phyloP scores from a whole-genome alignment of 2,888 invertebrate species.

The Drymonia ruficornis region DNA sequence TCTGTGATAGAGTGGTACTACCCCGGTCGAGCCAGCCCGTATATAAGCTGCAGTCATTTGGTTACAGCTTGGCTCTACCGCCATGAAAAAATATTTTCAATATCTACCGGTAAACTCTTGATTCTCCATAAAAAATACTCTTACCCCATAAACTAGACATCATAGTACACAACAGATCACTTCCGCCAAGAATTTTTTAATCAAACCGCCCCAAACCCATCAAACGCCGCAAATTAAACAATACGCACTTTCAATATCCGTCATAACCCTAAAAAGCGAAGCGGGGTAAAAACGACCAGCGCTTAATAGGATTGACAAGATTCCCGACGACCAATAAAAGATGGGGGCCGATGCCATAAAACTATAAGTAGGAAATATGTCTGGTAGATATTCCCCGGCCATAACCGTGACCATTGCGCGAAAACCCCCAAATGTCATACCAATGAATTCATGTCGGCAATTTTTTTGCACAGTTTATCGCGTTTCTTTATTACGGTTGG shows the following conservation, averaged over 20 bases:
- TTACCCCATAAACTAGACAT: not conserved
- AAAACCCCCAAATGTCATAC: conserved; percentile 80
- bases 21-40: too few species aligned
- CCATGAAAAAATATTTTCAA: too few species aligned
- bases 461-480: conserved; percentile 82
- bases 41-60: too few species aligned
- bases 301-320: conserved; percentile 79
- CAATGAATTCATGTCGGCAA: conserved; percentile 82
- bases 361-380: conserved; percentile 81
- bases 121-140: not conserved
- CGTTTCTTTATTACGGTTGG: conserved; percentile 81
- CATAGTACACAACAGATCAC: not conserved
- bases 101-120: too few species aligned
- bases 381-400: conserved; percentile 55
- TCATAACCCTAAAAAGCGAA: conserved; percentile 53
- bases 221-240: conserved; percentile 58
- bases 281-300: conserved; percentile 55
- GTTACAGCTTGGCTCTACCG: too few species aligned
- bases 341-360: conserved; percentile 77
- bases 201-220: conserved; percentile 45
- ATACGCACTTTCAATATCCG: conserved; percentile 62
- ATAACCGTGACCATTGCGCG: conserved; percentile 75
- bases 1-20: too few species aligned
- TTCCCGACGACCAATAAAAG: conserved; percentile 78
- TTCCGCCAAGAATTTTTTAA: conserved; percentile 44